Percentiles rank a stretch among this genome's conserved stretches.
These are phyloP conservation scores for Bacillus rossius DNA, from an alignment of 1,140 invertebrate species.

Conservation along the genomic window DNA sequence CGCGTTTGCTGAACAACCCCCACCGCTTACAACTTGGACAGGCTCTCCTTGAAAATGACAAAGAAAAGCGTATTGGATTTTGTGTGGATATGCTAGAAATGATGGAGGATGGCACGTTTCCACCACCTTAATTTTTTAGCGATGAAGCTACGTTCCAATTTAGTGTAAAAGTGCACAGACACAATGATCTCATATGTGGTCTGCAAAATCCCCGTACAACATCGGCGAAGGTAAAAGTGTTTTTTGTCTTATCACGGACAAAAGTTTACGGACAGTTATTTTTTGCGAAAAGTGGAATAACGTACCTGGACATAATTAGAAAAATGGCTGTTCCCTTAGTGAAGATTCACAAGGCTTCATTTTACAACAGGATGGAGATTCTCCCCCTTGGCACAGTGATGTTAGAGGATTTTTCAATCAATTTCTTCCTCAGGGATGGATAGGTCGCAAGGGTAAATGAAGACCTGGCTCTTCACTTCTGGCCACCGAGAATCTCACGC, in stretches of 20 bases:
- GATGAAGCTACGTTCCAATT: constrained; percentile 15
- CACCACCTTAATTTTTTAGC: constrained; percentile 12
- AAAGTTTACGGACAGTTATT: constrained; percentile 9
- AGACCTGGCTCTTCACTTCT: constrained; percentile 5
- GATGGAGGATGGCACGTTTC: constrained; percentile 14
- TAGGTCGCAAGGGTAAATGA: neutral
- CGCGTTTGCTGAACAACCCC: neutral
- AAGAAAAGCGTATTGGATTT: constrained; percentile 14
- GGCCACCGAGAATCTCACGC: constrained; percentile 25
- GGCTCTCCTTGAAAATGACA: constrained; percentile 11
- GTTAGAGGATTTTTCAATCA: constrained; percentile 32
- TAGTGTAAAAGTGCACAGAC: constrained; percentile 14
- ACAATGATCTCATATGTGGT: constrained; percentile 4
- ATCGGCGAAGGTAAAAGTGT: constrained; percentile 4
- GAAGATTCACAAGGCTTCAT: neutral
- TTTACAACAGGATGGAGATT: constrained; percentile 41
- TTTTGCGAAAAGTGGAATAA: constrained; percentile 8
- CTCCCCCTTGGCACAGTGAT: constrained; percentile 30
- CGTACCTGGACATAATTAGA: constrained; percentile 4
- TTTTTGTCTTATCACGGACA: constrained; percentile 7
- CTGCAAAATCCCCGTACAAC: constrained; percentile 8
- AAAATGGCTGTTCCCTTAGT: neutral
- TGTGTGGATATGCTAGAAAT: constrained; percentile 6
- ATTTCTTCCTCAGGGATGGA: constrained; percentile 26
- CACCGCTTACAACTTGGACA: constrained; percentile 6